These are phyloP conservation scores for Phalacrocorax pelagicus DNA, from an alignment of 2,113 vertebrate species.

Conservation along the genomic window DNA sequence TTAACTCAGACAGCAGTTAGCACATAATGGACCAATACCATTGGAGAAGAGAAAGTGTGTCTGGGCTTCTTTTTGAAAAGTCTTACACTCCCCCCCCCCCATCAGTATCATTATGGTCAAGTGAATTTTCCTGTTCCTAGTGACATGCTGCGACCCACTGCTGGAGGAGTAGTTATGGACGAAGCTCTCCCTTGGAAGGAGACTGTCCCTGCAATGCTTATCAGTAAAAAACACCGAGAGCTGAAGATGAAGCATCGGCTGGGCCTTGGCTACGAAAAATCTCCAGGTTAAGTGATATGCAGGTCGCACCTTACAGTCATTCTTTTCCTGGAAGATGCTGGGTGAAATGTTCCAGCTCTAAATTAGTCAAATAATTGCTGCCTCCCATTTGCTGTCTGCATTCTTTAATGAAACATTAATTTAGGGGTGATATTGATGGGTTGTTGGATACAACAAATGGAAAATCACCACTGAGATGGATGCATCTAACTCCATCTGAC, in stretches of 20 bases:
- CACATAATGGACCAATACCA: fast-evolving
- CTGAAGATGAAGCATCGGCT: neutral
- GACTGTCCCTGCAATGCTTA: fast-evolving
- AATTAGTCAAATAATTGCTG: neutral
- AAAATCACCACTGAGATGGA: neutral
- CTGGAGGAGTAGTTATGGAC: neutral
- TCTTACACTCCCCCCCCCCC: neutral
- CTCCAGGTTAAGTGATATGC: neutral
- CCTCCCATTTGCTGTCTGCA: neutral
- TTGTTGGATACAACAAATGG: neutral
- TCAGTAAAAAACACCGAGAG: neutral
- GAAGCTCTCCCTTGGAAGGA: neutral
- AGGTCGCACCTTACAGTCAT: neutral
- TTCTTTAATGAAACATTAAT: conserved; percentile 33
- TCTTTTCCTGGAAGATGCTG: neutral
- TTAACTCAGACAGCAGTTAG: neutral
- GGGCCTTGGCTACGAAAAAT: neutral
- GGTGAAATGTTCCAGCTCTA: neutral
- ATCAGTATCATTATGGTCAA: neutral
- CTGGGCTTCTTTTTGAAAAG: neutral
- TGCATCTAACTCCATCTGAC: neutral
- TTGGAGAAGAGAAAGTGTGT: neutral
- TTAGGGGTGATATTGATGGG: neutral
- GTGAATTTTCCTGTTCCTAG: neutral
- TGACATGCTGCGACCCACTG: neutral